Evolutionary conservation across 1,140 invertebrate genomes (phyloP), one percentile per base, ranked within the genome.

Genomic region (Sweltsa coloradensis): DNA sequence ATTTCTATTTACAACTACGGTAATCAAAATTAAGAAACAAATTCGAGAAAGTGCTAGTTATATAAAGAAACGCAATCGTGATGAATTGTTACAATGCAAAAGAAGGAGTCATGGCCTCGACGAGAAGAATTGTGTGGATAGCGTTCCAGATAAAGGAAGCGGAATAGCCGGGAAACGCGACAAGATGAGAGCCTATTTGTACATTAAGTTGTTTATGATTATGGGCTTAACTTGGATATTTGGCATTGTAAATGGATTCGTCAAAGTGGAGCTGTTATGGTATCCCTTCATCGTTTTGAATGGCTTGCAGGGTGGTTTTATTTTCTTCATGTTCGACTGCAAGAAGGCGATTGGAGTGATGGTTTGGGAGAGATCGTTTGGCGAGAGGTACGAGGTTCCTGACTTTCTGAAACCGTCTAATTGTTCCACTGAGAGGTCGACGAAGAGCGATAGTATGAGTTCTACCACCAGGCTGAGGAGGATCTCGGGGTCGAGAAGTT

Each of bases 211-310:
- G 2, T 64, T 63, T 5, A 49, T 65, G 0, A 64, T 74, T 9
- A 67, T 73, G 63, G 71, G 70, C 1, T 37, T 73, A 7, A 66
- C 69, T 0, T 75, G 72, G 72, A 57, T 65, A 14, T 60, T 68
- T 18, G 69, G 66, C 1, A 65, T 71, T 29, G 18, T 70, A 1
- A 63, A 69, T 9, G 55, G 60, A 5, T 42, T 65, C 11, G 25
- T 53, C 16, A 31, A 42, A 2, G 29, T 54, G 18, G 49, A 46
- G 0, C 23, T 24, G 26, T 53, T 71, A 14, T 59, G 62, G 53
- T 71, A 68, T 52, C 55, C 65, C 14, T 70, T 70, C 54, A 66
- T 71, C 5, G 41, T 71, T 1, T 57, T 72, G 42, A 71, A 67
- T 48, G 60, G 61, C 6, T 53, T 67, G 5, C 70, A 72, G 54